Conservation (phyloP, 1,140 invertebrate genomes). For the Semibalanus balanoides region DNA sequence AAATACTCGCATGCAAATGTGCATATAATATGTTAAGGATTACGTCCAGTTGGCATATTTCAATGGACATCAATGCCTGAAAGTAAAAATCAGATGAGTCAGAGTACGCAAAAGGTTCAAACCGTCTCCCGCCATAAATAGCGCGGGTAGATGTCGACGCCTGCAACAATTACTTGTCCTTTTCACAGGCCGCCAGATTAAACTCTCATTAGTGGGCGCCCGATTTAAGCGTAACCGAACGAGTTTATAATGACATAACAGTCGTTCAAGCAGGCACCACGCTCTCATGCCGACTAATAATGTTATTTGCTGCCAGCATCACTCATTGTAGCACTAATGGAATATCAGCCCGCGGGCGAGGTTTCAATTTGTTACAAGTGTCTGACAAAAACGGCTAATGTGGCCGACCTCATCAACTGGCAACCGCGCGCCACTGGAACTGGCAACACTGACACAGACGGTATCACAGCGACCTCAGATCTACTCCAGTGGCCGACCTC, state of each 20-base stretch:
- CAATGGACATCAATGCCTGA: too few relatives aligned
- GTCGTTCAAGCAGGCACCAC: background rate
- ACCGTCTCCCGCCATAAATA: background rate
- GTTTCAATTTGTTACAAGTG: constrained; percentile 1
- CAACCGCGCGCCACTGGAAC: too few relatives aligned
- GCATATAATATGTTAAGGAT: too few relatives aligned
- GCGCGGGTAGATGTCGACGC: background rate
- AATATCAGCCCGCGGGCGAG: background rate
- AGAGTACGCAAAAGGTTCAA: too few relatives aligned
- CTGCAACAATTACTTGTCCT: background rate
- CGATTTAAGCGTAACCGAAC: background rate
- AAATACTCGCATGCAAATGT: too few relatives aligned
- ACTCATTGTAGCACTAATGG: background rate
- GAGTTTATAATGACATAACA: background rate
- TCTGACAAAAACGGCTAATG: background rate
- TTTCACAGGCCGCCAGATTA: background rate
- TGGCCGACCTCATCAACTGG: too few relatives aligned
- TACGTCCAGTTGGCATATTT: too few relatives aligned
- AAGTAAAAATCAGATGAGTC: too few relatives aligned
- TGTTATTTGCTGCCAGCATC: background rate
- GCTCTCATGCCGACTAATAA: background rate
- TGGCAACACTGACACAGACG: background rate
- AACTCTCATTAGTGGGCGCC: background rate
- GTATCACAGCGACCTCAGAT: too few relatives aligned
- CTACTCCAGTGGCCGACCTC: background rate